phyloP scores from a whole-genome alignment of 1,140 invertebrate genomes.

The Berghia stephanieae region DNA sequence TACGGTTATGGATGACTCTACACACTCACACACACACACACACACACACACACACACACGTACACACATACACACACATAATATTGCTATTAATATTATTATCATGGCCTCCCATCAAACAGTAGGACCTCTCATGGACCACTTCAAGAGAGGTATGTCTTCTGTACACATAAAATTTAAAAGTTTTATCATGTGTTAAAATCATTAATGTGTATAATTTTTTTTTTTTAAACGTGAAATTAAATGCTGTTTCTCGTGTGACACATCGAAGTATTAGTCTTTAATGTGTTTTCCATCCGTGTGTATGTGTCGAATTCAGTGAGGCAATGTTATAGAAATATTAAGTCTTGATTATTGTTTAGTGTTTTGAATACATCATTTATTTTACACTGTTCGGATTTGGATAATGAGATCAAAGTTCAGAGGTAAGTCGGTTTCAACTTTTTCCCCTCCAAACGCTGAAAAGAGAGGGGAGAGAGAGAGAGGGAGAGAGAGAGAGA shows the following conservation, averaged over 20 bases:
- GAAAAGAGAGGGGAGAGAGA: neutral
- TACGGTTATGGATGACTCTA: neutral
- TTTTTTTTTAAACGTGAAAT: too few relatives aligned
- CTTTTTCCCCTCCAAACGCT: neutral
- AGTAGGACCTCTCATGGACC: too few relatives aligned
- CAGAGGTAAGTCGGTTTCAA: too few relatives aligned
- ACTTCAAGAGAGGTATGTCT: too few relatives aligned
- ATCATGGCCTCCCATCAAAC: too few relatives aligned
- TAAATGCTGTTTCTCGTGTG: too few relatives aligned
- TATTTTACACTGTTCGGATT: neutral
- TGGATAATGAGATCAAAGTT: neutral
- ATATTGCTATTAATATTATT: neutral
- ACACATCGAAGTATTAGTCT: neutral
- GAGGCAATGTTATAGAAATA: neutral
- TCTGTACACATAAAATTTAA: neutral
- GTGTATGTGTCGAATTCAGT: neutral
- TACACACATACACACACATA: neutral
- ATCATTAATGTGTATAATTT: neutral
- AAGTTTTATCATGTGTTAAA: neutral
- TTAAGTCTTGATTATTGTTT: too few relatives aligned
- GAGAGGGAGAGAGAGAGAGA: neutral
- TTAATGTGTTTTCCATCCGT: neutral
- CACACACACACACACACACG: neutral
- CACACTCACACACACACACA: conserved; percentile 1
- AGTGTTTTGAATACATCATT: neutral